Evolutionary conservation across 2,888 invertebrate genomes (phyloP), one percentile per base, ranked within the genome.

Genomic region (Drosophila nr. perissopoda): DNA sequence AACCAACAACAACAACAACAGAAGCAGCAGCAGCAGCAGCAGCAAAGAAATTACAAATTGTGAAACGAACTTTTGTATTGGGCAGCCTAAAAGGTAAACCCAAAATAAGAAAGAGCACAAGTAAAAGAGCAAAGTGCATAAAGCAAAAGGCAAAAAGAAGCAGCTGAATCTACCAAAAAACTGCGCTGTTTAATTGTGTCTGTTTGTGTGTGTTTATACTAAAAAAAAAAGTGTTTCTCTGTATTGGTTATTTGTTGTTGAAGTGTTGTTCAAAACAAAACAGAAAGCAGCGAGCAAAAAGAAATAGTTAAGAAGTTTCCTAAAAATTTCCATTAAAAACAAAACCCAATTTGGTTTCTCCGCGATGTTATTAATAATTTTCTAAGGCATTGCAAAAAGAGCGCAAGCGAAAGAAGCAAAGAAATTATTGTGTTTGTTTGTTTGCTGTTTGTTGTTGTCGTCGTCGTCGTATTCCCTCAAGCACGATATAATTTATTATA

Each of bases 401-500:
- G 58, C 67, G 27, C 27, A 29, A 68, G 42, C 59, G 52, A 66
- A 69, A 64, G 38, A 73, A 36, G 36, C 48, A 57, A 69, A 64
- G 48, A 79, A 72, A 76, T 70, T 69, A 51, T 56, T 56, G 33
- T 38, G 2, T 51, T 33, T 49, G 25, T 33, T 49, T 46, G 31
- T 49, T 34, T 42, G 42, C 49, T 54, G 46, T 25, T 64, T 57
- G n/a, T 62, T 76, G 52, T 57, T 73, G 70, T 49, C 40, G n/a
- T 63, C 33, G 33, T 4, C 71, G 60, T 56, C 71, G 60, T 48
- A 71, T 57, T 73, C 58, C 38, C 56, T 38, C 56, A 70, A 65
- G 53, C 83, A 52, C 72, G 72, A 70, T 57, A 70, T 73, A 83
- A 84, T 82, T 83, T 80, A 87, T 82, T 75, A 76, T 73, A 78